Conservation (phyloP, 2,797 vertebrate genomes). For the Sphenopsis melanotis region DNA sequence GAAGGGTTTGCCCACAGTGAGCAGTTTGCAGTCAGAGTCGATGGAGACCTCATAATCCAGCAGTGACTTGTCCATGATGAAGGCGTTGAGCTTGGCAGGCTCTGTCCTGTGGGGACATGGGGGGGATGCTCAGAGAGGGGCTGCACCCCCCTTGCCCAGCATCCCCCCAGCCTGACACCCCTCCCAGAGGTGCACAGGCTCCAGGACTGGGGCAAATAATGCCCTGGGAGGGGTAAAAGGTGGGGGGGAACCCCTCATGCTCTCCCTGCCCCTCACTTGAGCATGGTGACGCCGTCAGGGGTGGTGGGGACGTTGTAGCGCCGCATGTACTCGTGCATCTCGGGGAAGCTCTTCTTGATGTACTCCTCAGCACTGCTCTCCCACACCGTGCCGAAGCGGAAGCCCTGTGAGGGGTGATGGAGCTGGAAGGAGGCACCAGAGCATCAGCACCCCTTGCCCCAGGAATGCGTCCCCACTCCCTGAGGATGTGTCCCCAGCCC, state of each 20-base stretch:
- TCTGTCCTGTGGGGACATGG: conserved; percentile 78
- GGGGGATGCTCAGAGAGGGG: not conserved
- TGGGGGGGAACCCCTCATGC: accelerated
- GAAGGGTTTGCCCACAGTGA: conserved; percentile 91
- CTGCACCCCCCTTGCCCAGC: not conserved
- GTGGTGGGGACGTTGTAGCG: conserved; percentile 90
- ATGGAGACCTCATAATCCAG: conserved; percentile 93
- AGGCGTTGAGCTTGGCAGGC: conserved; percentile 87
- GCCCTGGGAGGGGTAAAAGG: not conserved
- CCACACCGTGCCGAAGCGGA: conserved; percentile 91
- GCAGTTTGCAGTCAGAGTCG: conserved; percentile 88
- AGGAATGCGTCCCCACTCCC: not conserved
- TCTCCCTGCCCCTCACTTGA: conserved; percentile 79
- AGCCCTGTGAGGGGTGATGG: conserved; percentile 89
- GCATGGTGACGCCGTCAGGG: conserved; percentile 84
- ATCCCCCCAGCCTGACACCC: accelerated
- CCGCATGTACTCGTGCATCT: conserved; percentile 92
- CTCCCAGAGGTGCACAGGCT: not conserved
- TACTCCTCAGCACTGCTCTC: conserved; percentile 97
- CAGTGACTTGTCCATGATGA: conserved; percentile 94
- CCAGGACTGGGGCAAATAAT: not conserved
- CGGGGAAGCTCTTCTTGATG: conserved; percentile 95
- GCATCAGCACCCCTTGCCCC: not conserved
- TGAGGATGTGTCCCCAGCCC: not conserved
- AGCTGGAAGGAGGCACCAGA: conserved; percentile 76